These are phyloP conservation scores for Zapornia atra DNA, from an alignment of 2,113 vertebrate species.

Conservation along the genomic window DNA sequence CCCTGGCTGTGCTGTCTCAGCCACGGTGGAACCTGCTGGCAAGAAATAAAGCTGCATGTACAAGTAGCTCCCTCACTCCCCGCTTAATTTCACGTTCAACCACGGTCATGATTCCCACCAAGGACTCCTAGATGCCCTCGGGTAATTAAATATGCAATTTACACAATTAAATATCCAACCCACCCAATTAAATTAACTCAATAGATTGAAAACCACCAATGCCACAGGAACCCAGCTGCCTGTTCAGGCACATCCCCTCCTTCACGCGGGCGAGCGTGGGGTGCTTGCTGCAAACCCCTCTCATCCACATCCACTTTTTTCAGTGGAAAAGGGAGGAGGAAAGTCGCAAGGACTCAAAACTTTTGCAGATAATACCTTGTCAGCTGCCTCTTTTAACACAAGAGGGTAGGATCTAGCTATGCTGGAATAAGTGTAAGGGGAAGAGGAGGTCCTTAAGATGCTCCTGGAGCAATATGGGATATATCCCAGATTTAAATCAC, in stretches of 20 bases:
- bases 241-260: not conserved
- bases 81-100: not conserved
- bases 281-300: not conserved
- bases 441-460: not conserved
- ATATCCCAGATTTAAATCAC: not conserved
- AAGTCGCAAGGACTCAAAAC: not conserved
- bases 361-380: not conserved
- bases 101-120: not conserved
- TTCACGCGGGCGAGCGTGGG: accelerated
- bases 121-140: not conserved
- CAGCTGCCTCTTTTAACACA: not conserved
- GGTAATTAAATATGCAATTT: not conserved
- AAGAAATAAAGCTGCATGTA: not conserved
- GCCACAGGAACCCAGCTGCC: not conserved
- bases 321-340: not conserved
- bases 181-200: not conserved
- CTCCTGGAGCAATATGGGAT: not conserved
- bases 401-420: not conserved
- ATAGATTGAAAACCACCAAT: not conserved
- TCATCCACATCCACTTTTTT: not conserved
- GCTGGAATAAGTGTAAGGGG: not conserved
- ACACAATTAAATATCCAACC: not conserved
- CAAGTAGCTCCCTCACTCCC: not conserved
- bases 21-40: not conserved
- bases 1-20: not conserved